These are phyloP conservation scores for Tetragonula carbonaria DNA, from an alignment of 2,888 invertebrate species.

Conservation along the genomic window DNA sequence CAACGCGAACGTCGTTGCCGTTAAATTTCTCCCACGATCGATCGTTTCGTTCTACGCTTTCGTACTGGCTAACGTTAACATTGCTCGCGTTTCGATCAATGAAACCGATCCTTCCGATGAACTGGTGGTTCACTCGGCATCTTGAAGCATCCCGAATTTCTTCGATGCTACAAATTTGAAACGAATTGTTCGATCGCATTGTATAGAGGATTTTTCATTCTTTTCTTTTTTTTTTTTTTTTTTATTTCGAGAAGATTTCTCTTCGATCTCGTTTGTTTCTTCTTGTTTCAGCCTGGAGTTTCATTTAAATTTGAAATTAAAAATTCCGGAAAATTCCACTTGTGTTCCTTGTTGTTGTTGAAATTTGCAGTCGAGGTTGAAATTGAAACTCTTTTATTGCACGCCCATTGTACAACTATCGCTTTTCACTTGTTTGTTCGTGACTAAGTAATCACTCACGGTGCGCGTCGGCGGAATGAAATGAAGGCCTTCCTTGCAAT, in stretches of 20 bases:
- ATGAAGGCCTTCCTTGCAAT: not conserved
- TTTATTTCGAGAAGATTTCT: no score
- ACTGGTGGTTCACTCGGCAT: not conserved
- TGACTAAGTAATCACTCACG: not conserved
- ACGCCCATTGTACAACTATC: not conserved
- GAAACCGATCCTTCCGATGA: not conserved
- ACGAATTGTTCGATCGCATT: no score
- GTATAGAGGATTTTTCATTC: no score
- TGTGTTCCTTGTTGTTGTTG: no score
- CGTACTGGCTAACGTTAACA: not conserved
- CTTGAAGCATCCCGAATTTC: not conserved
- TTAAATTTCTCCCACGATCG: constrained; percentile 19
- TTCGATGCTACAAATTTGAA: not conserved
- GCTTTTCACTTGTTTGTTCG: not conserved
- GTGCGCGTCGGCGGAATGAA: not conserved
- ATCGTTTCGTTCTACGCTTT: not conserved
- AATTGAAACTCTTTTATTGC: no score
- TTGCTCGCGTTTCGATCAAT: not conserved
- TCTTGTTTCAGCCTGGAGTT: no score
- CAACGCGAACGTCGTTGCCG: not conserved
- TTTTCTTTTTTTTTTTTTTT: no score
- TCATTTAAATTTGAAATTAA: no score
- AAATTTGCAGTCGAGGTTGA: no score
- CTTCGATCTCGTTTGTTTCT: no score
- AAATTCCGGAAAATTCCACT: no score